Evolutionary conservation across 2,888 invertebrate genomes (phyloP).

Genomic region (Meiosimyza platycephala): DNA sequence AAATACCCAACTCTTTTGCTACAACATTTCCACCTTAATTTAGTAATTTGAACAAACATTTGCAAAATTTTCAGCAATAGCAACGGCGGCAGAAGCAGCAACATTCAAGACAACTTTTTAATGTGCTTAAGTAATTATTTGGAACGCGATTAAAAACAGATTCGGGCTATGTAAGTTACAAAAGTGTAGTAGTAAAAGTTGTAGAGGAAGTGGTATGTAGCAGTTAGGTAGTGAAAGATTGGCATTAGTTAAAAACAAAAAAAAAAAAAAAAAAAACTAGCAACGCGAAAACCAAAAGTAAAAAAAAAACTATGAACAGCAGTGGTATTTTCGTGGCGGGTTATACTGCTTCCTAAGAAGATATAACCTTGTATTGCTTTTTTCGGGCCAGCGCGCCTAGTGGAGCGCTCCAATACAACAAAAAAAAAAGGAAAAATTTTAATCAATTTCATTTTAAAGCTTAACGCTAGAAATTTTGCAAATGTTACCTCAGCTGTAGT

Average conservation of each 20-base stretch:
- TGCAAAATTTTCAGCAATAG: background rate
- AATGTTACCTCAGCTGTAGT: too few relatives aligned
- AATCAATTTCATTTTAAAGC: too few relatives aligned
- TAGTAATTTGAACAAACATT: constrained; percentile 15
- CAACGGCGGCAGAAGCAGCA: too few relatives aligned
- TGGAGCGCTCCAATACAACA: too few relatives aligned
- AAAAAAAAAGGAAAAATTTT: too few relatives aligned
- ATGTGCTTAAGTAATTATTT: constrained; percentile 37
- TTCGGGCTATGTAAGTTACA: constrained; percentile 3
- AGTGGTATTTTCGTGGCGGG: background rate
- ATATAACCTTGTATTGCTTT: too few relatives aligned
- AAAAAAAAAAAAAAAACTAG: background rate
- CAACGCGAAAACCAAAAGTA: background rate
- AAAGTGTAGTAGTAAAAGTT: background rate
- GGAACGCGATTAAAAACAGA: constrained; percentile 31
- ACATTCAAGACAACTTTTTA: constrained; percentile 29
- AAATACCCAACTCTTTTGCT: too few relatives aligned
- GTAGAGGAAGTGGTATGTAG: too few relatives aligned
- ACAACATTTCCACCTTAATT: background rate
- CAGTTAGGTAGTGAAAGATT: background rate
- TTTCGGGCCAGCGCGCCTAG: too few relatives aligned
- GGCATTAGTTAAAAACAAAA: background rate
- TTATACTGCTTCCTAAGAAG: too few relatives aligned
- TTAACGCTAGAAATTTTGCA: too few relatives aligned
- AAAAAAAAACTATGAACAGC: background rate